These are phyloP conservation scores for Anarsia innoxiella DNA, from an alignment of 2,888 invertebrate genomes.

Conservation along the genomic window DNA sequence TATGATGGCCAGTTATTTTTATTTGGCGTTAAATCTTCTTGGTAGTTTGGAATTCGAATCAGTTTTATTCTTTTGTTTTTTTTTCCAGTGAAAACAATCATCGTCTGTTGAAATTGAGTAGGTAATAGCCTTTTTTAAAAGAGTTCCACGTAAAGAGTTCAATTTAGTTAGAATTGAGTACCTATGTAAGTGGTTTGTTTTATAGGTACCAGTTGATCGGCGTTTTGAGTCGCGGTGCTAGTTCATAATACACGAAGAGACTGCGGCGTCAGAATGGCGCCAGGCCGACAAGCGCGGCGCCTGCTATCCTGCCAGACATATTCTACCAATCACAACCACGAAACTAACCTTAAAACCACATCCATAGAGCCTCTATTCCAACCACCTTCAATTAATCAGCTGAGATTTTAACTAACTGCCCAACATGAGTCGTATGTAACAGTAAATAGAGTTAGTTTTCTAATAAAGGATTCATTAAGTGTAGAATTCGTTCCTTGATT, in stretches of 20 bases:
- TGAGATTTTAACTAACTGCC: no score
- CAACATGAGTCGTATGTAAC: no score
- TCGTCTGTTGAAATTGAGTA: background rate
- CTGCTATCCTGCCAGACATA: constrained; percentile 60
- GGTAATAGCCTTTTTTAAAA: constrained; percentile 14
- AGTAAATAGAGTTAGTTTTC: no score
- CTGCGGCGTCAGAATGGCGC: constrained; percentile 72
- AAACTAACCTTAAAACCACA: constrained; percentile 12
- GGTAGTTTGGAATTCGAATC: no score
- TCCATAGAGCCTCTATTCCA: background rate
- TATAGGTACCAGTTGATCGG: constrained; percentile 70
- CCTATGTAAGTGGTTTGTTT: constrained; percentile 51
- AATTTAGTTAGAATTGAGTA: constrained; percentile 53
- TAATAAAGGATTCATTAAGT: no score
- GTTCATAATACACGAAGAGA: constrained; percentile 74
- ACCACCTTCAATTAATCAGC: constrained; percentile 27
- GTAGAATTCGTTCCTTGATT: constrained; percentile 60
- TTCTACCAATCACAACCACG: constrained; percentile 28
- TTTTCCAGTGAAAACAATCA: no score
- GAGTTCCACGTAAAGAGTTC: constrained; percentile 34
- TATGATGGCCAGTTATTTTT: background rate
- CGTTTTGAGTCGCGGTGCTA: constrained; percentile 70
- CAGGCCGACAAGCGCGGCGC: constrained; percentile 67
- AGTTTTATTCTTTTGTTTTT: no score
- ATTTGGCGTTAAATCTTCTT: background rate